Evolutionary conservation across 2,113 vertebrate species (phyloP).

Genomic region (Plecotus auritus): DNA sequence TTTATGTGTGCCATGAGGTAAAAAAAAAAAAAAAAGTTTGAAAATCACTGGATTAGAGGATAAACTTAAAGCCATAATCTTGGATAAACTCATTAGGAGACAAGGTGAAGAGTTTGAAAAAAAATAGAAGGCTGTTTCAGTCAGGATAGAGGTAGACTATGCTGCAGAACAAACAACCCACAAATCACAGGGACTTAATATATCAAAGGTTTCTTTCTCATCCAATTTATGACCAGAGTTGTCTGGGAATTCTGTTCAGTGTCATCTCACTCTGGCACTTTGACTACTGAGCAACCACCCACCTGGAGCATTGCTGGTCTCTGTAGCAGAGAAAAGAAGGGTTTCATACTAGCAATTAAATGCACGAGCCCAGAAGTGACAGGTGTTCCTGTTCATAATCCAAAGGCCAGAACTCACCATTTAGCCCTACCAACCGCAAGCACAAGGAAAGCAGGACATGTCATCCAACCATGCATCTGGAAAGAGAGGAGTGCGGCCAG

Average conservation of each 20-base stretch:
- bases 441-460: background rate
- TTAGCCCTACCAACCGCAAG: background rate
- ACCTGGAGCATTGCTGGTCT: background rate
- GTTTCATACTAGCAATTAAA: background rate
- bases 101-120: background rate
- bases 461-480: background rate
- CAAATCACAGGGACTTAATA: background rate
- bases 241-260: background rate
- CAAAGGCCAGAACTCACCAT: background rate
- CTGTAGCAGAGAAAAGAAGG: background rate
- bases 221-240: background rate
- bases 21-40: background rate
- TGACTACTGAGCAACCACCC: background rate
- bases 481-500: background rate
- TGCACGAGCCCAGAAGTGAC: background rate
- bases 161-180: background rate
- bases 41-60: background rate
- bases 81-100: background rate
- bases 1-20: background rate
- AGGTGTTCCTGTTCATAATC: background rate
- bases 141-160: background rate
- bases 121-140: background rate
- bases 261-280: background rate
- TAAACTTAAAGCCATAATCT: conserved; percentile 15
- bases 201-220: background rate